Base-by-base conservation (phyloP, 1,140 invertebrate genomes). In the Drosophila takahashii region DNA sequence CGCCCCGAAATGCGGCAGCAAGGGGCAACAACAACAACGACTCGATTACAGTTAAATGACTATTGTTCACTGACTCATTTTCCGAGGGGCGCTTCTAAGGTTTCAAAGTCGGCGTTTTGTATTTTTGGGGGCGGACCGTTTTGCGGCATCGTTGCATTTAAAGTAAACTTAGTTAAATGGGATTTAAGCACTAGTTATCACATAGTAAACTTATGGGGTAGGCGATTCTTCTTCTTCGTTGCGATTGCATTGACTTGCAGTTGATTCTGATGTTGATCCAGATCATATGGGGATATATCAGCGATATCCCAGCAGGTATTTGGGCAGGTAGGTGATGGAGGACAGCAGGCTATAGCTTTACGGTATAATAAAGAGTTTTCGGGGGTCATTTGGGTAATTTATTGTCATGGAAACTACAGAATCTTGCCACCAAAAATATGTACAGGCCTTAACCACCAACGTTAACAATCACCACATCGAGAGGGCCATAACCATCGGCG, bases 301-400 rank as follows among this genome's bases (percentile, higher is more conserved):
- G 54, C 90, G 85, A 57, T 90, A 91, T 15, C 90, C 86, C 65
- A 91, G 59, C 54, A 91, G 75, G 61, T 91, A 91, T 51, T 91
- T 91, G 50, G 90, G 90, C 83, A 91, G 71, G 57, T 91, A 91
- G 11, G 86, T 91, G 39, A 91, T 91, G 10, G 90, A 91, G n/a
- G 90, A 81, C n/a, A 91, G 65, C 44, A 91, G 73, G 54, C 90
- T 91, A 45, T 91, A 91, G 66, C 90, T 91, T 48, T 64, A 27
- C 2, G 16, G 13, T 18, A 42, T 10, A 56, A 48, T 3, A 66
- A 50, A 32, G 34, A 51, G n/a, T 50, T 48, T 6, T 10, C 1
- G 2, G 11, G 64, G 27, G 50, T 1, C 26, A 0, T 27, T 22
- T 34, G 13, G 41, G 6, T 27, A 13, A 47, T 73, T 79, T 85